Conservation (phyloP, 2,797 vertebrate genomes). For the Hephaestus fuliginosus region DNA sequence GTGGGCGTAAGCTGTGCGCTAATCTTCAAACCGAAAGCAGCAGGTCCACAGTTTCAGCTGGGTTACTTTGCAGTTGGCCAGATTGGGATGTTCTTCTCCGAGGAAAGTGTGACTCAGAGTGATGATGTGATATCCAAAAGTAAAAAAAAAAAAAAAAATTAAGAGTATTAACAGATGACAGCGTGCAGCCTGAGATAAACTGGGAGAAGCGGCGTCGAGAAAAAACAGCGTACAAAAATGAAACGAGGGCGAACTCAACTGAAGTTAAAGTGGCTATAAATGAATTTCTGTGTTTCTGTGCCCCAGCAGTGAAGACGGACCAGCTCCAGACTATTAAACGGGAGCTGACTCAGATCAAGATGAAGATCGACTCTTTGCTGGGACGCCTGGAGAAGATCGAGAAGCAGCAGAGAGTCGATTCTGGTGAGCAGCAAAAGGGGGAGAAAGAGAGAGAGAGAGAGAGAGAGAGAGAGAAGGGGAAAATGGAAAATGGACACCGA, state of each 20-base stretch:
- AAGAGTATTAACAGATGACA: constrained; percentile 46
- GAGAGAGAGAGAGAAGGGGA: background rate
- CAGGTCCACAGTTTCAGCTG: constrained; percentile 57
- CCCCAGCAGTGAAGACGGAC: constrained; percentile 94
- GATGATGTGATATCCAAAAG: constrained; percentile 37
- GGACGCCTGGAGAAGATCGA: constrained; percentile 99
- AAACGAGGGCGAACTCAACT: constrained; percentile 6
- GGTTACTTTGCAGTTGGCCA: constrained; percentile 44
- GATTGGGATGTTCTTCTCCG: constrained; percentile 56
- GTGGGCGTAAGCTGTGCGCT: constrained; percentile 62
- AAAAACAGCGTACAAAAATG: background rate
- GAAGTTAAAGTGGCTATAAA: background rate
- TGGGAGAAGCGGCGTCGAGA: background rate
- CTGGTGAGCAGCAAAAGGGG: constrained; percentile 84
- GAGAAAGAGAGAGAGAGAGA: background rate
- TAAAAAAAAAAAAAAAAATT: background rate
- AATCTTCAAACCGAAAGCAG: constrained; percentile 76
- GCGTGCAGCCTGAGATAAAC: constrained; percentile 33
- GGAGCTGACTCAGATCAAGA: constrained; percentile 99
- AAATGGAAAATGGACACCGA: background rate
- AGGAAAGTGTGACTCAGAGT: constrained; percentile 47
- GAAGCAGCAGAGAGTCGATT: constrained; percentile 95
- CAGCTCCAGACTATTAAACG: constrained; percentile 98
- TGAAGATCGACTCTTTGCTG: constrained; percentile 98
- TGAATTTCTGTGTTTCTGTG: constrained; percentile 60